A percentile compares a stretch with the other conserved stretches of the same genome.
Conservation (phyloP, 2,888 invertebrate genomes). For the Cantharis nigra region DNA sequence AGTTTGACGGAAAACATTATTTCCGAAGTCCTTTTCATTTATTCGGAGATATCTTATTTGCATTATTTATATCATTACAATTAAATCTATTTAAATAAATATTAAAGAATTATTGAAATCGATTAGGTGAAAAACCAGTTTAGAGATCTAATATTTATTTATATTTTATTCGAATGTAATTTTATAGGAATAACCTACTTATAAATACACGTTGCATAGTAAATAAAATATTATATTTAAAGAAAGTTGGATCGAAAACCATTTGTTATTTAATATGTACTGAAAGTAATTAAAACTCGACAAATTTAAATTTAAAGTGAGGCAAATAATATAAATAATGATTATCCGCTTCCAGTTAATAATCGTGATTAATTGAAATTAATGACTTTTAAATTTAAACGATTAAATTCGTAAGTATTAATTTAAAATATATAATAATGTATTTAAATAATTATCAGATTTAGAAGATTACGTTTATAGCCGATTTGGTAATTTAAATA, state of each 20-base stretch:
- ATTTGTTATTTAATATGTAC: neutral
- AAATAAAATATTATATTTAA: neutral
- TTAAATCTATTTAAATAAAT: neutral
- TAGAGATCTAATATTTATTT: neutral
- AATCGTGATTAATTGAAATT: slow-evolving; percentile 2
- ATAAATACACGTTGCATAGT: neutral
- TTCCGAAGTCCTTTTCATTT: neutral
- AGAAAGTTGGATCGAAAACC: neutral
- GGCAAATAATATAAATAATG: neutral
- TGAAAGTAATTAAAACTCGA: neutral
- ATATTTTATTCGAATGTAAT: neutral
- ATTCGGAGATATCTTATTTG: neutral
- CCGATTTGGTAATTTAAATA: neutral
- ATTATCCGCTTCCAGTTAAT: neutral
- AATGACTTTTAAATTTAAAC: neutral
- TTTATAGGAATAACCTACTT: neutral
- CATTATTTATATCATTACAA: neutral
- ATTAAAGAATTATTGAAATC: neutral
- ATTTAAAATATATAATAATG: neutral
- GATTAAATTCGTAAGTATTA: neutral
- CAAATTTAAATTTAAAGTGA: neutral
- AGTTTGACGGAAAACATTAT: no score
- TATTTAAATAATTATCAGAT: slow-evolving; percentile 1
- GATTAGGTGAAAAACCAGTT: neutral
- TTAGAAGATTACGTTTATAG: neutral